phyloP scores from a whole-genome alignment of 2,113 vertebrate genomes.

The Scatophagus argus region DNA sequence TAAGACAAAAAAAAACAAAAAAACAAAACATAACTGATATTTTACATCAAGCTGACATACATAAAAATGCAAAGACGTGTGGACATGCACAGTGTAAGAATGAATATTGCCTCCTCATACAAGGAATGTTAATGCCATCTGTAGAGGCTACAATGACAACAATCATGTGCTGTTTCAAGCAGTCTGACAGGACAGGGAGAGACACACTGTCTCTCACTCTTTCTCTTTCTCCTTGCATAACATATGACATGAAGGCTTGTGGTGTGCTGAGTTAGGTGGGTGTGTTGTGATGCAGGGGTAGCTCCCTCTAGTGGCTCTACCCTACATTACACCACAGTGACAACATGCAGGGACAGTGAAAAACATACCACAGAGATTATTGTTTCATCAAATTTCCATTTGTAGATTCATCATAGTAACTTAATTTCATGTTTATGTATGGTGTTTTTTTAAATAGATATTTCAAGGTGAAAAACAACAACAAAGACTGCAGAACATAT shows the following conservation, averaged over 20 bases:
- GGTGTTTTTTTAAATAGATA: too few species aligned
- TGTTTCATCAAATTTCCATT: not conserved
- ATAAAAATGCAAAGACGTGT: not conserved
- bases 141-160: constrained; percentile 3
- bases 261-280: not conserved
- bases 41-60: not conserved
- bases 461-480: too few species aligned
- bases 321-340: not conserved
- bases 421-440: too few species aligned
- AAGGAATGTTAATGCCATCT: not conserved
- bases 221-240: not conserved
- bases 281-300: constrained; percentile 35
- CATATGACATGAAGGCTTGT: not conserved
- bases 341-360: not conserved
- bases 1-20: not conserved
- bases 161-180: not conserved
- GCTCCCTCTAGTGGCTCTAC: constrained; percentile 62
- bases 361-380: not conserved
- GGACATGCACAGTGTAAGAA: not conserved
- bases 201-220: not conserved
- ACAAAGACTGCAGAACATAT: too few species aligned
- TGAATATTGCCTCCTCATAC: not conserved
- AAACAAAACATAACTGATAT: not conserved
- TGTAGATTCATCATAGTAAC: not conserved
- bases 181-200: not conserved